A percentile compares a stretch with the other conserved stretches of the same genome.
These are phyloP conservation scores for Cariama cristata DNA, from an alignment of 2,113 vertebrate genomes.

Conservation along the genomic window DNA sequence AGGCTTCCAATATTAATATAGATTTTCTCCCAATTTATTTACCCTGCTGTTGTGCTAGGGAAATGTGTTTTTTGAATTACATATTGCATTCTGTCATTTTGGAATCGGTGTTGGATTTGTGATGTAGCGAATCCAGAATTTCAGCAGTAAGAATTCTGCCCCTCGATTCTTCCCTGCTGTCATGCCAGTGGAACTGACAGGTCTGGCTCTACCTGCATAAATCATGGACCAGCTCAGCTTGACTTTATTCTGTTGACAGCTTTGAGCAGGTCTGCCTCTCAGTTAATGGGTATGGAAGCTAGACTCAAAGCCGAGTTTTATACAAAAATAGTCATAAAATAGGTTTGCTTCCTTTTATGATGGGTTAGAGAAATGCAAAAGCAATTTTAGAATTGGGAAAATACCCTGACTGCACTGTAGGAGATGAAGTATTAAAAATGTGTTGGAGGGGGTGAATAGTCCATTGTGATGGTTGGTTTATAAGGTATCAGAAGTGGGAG, in stretches of 20 bases:
- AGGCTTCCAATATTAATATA: not conserved
- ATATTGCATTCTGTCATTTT: not conserved
- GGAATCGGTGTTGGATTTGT: not conserved
- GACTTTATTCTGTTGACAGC: conserved; percentile 43
- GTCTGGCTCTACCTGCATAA: conserved; percentile 41
- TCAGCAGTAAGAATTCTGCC: not conserved
- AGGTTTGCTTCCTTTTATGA: not conserved
- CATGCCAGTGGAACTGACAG: conserved; percentile 32
- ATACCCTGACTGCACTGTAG: rapidly evolving
- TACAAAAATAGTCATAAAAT: not conserved
- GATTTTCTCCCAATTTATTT: conserved; percentile 15
- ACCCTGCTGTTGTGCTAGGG: not conserved
- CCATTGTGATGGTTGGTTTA: not conserved
- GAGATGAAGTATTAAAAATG: not conserved
- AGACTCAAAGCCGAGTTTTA: not conserved
- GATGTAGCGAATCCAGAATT: not conserved
- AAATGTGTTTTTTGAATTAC: not conserved
- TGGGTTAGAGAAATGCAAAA: not conserved
- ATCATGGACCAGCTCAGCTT: conserved; percentile 19
- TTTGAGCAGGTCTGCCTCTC: conserved; percentile 18
- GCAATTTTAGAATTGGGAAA: not conserved
- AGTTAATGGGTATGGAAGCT: not conserved
- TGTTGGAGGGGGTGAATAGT: not conserved
- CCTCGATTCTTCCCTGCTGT: not conserved
- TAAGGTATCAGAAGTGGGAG: not conserved